Conservation (phyloP, 2,888 invertebrate genomes). For the Drosophila tripunctata region DNA sequence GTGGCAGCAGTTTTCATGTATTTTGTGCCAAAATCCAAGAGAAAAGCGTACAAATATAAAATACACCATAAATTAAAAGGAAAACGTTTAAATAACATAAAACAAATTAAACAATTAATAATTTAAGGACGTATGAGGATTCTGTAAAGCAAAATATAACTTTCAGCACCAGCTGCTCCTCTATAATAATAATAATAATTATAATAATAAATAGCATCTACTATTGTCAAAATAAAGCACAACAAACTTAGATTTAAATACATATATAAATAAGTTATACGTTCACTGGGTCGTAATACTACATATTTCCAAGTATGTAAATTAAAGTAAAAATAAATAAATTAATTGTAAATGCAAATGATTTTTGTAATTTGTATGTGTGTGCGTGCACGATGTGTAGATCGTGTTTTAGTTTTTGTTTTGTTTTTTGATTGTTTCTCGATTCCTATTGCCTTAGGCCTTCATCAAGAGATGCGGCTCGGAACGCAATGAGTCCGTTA, state of each 20-base stretch:
- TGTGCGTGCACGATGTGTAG: conserved; percentile 21
- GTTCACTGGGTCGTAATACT: conserved; percentile 69
- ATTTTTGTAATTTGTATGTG: conserved; percentile 36
- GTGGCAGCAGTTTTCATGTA: conserved; percentile 30
- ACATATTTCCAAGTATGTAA: conserved; percentile 18
- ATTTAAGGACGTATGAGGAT: conserved; percentile 30
- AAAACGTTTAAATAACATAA: conserved; percentile 20
- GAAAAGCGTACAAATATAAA: conserved; percentile 1
- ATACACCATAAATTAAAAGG: conserved; percentile 1
- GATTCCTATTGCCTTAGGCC: conserved; percentile 59
- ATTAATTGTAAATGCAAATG: conserved; percentile 44
- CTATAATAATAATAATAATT: not conserved
- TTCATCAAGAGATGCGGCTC: conserved; percentile 84
- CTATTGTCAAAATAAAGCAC: conserved; percentile 50
- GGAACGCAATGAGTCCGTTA: conserved; percentile 84
- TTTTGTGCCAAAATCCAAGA: conserved; percentile 11
- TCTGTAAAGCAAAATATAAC: conserved; percentile 12
- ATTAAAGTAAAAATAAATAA: conserved; percentile 16
- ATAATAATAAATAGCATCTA: conserved; percentile 39
- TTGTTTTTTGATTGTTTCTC: not conserved
- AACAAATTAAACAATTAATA: conserved; percentile 34
- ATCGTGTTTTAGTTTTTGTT: conserved; percentile 1
- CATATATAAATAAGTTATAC: conserved; percentile 51
- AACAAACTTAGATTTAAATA: conserved; percentile 38
- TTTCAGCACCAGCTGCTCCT: conserved; percentile 13